phyloP scores from a whole-genome alignment of 53 echinoderm and acorn worm species.

The Glandiceps talaboti region DNA sequence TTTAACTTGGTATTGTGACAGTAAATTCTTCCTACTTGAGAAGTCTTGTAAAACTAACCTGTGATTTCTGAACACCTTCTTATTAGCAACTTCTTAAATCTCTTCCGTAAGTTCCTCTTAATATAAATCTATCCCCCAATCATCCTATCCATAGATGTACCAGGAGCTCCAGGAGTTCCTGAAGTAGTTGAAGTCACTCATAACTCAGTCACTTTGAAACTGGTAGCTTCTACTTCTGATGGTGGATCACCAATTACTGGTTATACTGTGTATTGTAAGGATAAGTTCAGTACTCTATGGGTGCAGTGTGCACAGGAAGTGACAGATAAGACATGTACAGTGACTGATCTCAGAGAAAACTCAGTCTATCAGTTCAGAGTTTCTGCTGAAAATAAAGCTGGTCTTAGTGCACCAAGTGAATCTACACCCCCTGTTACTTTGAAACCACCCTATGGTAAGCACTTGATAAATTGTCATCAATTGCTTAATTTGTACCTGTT shows the following conservation, averaged over 20 bases:
- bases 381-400: not conserved
- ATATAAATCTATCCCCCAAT: too few species aligned
- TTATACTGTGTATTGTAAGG: slow-evolving; percentile 73
- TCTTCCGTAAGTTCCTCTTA: too few species aligned
- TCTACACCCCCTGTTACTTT: not conserved
- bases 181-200: slow-evolving; percentile 69
- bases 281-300: slow-evolving; percentile 52
- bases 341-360: slow-evolving; percentile 7
- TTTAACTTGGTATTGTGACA: too few species aligned
- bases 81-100: too few species aligned
- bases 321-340: slow-evolving; percentile 39
- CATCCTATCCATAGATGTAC: too few species aligned
- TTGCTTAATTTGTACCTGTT: too few species aligned
- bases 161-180: slow-evolving; percentile 70
- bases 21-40: too few species aligned
- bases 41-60: too few species aligned
- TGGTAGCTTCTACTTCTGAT: slow-evolving; percentile 64
- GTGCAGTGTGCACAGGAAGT: slow-evolving; percentile 9
- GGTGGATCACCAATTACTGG: slow-evolving; percentile 90
- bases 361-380: not conserved
- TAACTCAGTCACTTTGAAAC: slow-evolving; percentile 80
- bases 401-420: not conserved
- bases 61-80: too few species aligned
- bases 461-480: too few species aligned
- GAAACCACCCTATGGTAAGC: not conserved